These are phyloP conservation scores for Phrynocephalus guinanensis DNA, from an alignment of 2,797 vertebrate species.

Conservation along the genomic window DNA sequence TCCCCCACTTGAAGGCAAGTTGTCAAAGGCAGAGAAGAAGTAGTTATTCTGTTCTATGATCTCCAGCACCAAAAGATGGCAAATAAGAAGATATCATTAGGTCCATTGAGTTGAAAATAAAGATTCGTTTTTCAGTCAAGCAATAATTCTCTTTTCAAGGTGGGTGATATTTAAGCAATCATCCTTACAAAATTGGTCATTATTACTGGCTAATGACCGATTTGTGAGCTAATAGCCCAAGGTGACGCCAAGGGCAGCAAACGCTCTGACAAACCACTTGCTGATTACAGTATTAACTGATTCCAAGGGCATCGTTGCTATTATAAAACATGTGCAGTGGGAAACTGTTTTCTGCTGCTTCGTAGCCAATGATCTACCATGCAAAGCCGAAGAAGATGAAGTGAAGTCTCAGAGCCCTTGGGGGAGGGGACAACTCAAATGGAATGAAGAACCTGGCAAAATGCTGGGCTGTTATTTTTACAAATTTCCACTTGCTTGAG, in stretches of 20 bases:
- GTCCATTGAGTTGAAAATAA: constrained; percentile 81
- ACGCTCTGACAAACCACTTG: constrained; percentile 70
- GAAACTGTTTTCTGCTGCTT: constrained; percentile 72
- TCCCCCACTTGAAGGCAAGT: constrained; percentile 68
- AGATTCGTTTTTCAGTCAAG: constrained; percentile 78
- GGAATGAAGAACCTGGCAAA: neutral
- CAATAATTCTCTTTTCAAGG: constrained; percentile 84
- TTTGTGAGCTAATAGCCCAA: constrained; percentile 84
- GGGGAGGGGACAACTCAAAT: neutral
- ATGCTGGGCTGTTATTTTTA: neutral
- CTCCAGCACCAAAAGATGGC: constrained; percentile 50
- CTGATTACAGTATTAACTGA: constrained; percentile 73
- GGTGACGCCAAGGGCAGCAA: constrained; percentile 81
- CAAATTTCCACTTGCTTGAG: neutral
- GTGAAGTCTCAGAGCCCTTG: constrained; percentile 23
- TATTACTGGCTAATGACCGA: constrained; percentile 83
- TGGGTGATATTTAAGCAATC: constrained; percentile 83
- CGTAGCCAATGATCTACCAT: constrained; percentile 59
- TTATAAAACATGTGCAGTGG: constrained; percentile 78
- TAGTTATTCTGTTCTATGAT: constrained; percentile 54
- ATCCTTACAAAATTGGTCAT: constrained; percentile 84
- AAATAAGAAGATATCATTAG: constrained; percentile 78
- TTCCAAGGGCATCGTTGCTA: constrained; percentile 81
- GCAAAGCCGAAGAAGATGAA: constrained; percentile 30
- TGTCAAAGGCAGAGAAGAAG: constrained; percentile 64